phyloP scores from a whole-genome alignment of 2,888 invertebrate genomes.

The Prosopocoilus inquinatus region DNA sequence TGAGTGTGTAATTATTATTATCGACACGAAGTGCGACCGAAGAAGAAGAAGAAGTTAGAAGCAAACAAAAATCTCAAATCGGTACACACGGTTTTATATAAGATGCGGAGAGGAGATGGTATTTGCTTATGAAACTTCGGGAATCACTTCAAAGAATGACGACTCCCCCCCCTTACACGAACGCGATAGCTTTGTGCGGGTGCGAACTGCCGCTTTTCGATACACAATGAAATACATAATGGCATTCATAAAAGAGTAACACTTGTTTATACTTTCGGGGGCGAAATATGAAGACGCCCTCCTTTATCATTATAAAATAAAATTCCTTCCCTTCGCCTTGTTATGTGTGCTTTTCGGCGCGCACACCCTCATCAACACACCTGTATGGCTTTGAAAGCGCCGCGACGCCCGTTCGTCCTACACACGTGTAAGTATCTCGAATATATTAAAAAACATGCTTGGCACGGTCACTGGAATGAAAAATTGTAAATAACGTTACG shows the following conservation, averaged over 20 bases:
- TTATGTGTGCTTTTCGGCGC: no score
- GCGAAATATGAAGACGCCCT: neutral
- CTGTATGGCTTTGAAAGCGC: no score
- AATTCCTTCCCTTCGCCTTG: neutral
- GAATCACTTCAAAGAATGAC: conserved; percentile 12
- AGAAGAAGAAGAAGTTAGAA: conserved; percentile 8
- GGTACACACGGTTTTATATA: conserved; percentile 10
- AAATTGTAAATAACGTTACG: no score
- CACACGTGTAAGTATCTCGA: no score
- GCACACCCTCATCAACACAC: no score
- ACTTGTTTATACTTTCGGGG: neutral
- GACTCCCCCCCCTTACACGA: conserved; percentile 5
- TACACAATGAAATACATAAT: neutral
- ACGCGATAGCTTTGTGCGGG: conserved; percentile 12
- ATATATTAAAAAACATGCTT: no score
- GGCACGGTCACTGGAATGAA: no score
- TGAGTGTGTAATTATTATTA: conserved; percentile 18
- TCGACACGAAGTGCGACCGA: conserved; percentile 8
- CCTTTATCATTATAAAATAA: neutral
- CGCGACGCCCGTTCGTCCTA: no score
- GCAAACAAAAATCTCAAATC: conserved; percentile 12
- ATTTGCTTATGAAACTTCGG: conserved; percentile 13
- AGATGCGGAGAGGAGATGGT: conserved; percentile 7
- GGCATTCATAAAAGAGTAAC: neutral
- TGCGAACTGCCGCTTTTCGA: conserved; percentile 5